These are phyloP conservation scores for Lanistes nyassanus DNA, from an alignment of 1,140 invertebrate species.

Conservation along the genomic window DNA sequence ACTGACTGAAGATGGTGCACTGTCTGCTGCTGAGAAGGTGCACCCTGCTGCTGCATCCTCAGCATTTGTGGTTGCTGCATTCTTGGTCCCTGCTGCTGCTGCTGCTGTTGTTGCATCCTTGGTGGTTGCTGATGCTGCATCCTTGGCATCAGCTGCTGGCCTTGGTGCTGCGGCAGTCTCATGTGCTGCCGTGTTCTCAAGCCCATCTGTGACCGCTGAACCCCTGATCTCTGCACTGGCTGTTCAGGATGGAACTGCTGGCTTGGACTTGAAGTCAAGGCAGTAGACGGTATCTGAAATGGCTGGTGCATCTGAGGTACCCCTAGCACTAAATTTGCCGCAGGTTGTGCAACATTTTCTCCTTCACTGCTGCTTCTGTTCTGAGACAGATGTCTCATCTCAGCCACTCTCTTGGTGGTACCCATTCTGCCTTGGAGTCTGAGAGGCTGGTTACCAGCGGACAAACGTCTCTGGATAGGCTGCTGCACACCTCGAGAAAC, in stretches of 20 bases:
- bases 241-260: not conserved
- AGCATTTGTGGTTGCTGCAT: not conserved
- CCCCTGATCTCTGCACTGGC: not conserved
- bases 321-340: not conserved
- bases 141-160: not conserved
- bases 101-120: not conserved
- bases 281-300: too few species aligned
- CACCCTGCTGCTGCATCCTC: not conserved
- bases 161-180: not conserved
- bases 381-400: too few species aligned
- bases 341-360: too few species aligned
- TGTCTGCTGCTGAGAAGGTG: not conserved
- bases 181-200: not conserved
- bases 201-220: not conserved
- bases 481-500: constrained; percentile 3
- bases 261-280: too few species aligned
- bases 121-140: not conserved
- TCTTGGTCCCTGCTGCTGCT: not conserved
- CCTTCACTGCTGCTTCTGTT: too few species aligned
- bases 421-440: too few species aligned
- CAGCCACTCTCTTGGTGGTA: too few species aligned
- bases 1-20: too few species aligned
- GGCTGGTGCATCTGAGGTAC: not conserved
- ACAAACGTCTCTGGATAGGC: not conserved
- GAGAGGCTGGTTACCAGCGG: not conserved